Evolutionary conservation across 1,140 invertebrate species (phyloP).

Genomic region (Leptinotarsa undecemlineata): DNA sequence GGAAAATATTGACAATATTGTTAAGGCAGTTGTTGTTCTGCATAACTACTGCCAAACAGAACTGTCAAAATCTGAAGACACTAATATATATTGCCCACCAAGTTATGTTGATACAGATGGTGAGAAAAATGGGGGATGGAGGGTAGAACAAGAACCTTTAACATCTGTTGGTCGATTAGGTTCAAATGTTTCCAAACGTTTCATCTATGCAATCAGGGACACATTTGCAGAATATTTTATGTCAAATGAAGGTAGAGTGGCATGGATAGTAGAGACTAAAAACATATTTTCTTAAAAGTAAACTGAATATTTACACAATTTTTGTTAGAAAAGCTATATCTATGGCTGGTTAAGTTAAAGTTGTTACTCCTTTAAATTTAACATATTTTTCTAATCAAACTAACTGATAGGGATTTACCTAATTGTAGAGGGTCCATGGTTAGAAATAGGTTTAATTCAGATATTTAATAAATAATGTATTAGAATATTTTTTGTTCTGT

Average conservation of each 20-base stretch:
- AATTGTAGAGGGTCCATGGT: too few species aligned
- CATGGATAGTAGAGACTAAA: not conserved
- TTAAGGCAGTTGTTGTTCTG: constrained; percentile 15
- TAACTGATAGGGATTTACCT: too few species aligned
- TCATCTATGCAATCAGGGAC: not conserved
- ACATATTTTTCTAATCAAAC: too few species aligned
- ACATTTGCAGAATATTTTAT: constrained; percentile 3
- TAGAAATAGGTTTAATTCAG: too few species aligned
- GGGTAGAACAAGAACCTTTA: constrained; percentile 5
- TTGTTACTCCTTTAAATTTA: too few species aligned
- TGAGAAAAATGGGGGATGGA: constrained; percentile 5
- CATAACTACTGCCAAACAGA: constrained; percentile 18
- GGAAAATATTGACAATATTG: constrained; percentile 23
- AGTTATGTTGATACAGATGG: not conserved
- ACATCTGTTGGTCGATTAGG: not conserved
- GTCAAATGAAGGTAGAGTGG: not conserved
- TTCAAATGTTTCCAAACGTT: not conserved
- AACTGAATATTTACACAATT: too few species aligned
- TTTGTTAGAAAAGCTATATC: too few species aligned
- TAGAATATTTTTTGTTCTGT: too few species aligned
- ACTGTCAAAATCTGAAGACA: not conserved
- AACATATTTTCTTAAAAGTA: too few species aligned
- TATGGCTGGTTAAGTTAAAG: too few species aligned
- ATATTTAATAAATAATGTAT: too few species aligned
- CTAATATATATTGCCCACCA: constrained; percentile 5